Percentiles rank a stretch among this genome's conserved stretches.
Evolutionary conservation across 2,888 invertebrate genomes (phyloP).

Genomic region (Prenolepis imparis): DNA sequence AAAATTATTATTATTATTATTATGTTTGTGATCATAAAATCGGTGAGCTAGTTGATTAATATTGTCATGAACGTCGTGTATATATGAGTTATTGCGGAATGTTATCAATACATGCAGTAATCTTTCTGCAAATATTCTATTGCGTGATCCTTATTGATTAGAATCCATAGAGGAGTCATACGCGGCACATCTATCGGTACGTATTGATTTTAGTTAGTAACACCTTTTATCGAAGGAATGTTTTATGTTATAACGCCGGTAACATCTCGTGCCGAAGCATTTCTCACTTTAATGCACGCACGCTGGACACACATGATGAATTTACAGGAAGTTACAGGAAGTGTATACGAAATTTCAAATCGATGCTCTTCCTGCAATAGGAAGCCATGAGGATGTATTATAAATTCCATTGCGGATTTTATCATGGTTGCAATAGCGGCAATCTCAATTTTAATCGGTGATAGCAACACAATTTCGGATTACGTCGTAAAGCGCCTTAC

Average conservation of each 20-base stretch:
- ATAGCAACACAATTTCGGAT: conserved; percentile 44
- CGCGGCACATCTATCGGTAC: background rate
- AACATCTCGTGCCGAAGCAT: background rate
- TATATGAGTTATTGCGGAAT: background rate
- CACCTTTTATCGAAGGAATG: conserved; percentile 9
- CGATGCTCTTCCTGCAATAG: background rate
- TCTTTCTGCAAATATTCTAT: background rate
- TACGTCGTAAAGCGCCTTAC: conserved; percentile 44
- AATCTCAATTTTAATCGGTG: conserved; percentile 44
- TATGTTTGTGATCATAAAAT: background rate
- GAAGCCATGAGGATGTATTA: conserved; percentile 1
- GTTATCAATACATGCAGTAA: conserved; percentile 8
- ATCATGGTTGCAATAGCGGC: conserved; percentile 33
- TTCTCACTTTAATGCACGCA: conserved; percentile 20
- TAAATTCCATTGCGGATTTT: conserved; percentile 40
- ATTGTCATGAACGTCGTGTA: background rate
- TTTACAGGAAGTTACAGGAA: conserved; percentile 9
- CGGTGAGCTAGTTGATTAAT: background rate
- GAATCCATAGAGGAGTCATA: background rate
- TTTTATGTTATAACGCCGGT: background rate
- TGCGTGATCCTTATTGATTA: conserved; percentile 9
- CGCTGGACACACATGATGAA: conserved; percentile 2
- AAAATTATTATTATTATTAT: background rate
- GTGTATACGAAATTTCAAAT: background rate
- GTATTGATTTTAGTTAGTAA: conserved; percentile 17